These are phyloP conservation scores for Ceratoteleas bidentatus DNA, from an alignment of 1,140 invertebrate species.

Conservation along the genomic window DNA sequence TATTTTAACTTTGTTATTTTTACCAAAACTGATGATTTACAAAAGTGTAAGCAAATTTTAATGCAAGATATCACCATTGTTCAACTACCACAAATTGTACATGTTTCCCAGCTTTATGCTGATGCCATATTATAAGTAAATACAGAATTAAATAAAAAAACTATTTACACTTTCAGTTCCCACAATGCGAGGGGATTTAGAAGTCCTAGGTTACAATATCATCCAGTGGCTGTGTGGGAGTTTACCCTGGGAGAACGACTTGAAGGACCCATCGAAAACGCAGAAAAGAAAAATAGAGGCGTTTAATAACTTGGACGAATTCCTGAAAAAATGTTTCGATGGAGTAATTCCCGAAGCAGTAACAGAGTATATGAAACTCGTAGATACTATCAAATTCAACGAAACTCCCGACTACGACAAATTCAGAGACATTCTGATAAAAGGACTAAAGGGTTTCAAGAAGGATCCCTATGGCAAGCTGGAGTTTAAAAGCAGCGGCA, in stretches of 20 bases:
- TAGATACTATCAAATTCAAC: constrained; percentile 71
- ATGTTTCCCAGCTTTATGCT: no score
- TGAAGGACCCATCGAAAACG: constrained; percentile 85
- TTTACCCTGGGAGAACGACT: constrained; percentile 91
- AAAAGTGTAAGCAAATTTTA: no score
- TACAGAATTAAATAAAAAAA: no score
- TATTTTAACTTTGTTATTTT: no score
- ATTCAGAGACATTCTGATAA: constrained; percentile 72
- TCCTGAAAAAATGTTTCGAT: constrained; percentile 84
- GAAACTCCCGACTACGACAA: constrained; percentile 76
- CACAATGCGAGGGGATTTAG: constrained; percentile 93
- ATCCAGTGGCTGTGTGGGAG: constrained; percentile 93
- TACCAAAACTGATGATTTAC: no score
- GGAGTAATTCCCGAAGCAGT: constrained; percentile 78
- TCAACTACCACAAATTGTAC: no score
- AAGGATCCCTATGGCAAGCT: constrained; percentile 72
- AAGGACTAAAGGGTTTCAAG: constrained; percentile 72
- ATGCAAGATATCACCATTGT: no score
- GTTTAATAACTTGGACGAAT: constrained; percentile 83
- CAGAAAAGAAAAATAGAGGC: constrained; percentile 88
- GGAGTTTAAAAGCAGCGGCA: constrained; percentile 65
- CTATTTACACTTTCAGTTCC: constrained; percentile 82
- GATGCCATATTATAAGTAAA: no score
- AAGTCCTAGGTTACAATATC: constrained; percentile 96
- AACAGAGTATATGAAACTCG: constrained; percentile 69